A percentile compares a stretch with the other conserved stretches of the same genome.
These are phyloP conservation scores for Syndactyla subalaris DNA, from an alignment of 2,797 vertebrate genomes.

Conservation along the genomic window DNA sequence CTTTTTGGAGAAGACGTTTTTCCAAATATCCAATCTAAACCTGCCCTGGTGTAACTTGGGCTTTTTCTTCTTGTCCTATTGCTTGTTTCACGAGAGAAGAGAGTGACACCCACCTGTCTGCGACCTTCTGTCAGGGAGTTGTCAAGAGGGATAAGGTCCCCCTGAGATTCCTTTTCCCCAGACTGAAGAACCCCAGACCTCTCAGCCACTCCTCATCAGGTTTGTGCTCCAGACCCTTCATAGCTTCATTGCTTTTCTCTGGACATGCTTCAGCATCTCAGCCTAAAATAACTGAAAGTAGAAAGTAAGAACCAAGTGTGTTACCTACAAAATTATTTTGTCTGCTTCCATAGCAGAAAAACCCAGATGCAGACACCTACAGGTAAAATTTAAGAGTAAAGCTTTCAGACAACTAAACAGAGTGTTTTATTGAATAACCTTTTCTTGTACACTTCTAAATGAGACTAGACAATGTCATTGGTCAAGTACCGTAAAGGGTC, in stretches of 20 bases:
- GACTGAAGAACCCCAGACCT: background rate
- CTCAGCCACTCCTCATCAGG: background rate
- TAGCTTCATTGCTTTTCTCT: background rate
- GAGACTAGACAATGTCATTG: background rate
- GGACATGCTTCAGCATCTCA: accelerated
- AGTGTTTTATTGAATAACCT: background rate
- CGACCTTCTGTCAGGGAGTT: background rate
- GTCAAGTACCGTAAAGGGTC: background rate
- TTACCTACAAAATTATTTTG: background rate
- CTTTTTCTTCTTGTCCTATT: background rate
- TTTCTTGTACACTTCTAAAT: background rate
- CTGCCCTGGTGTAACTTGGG: background rate
- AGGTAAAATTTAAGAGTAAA: background rate
- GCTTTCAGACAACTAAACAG: background rate
- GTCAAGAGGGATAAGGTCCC: background rate
- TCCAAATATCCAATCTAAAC: background rate
- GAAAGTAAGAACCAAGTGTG: background rate
- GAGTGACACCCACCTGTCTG: background rate
- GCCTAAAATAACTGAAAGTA: background rate
- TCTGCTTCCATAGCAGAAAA: background rate
- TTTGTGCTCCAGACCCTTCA: background rate
- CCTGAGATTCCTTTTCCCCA: background rate
- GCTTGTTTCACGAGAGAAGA: background rate
- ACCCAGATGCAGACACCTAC: background rate
- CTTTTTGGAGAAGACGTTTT: background rate